Evolutionary conservation across 2,797 vertebrate genomes (phyloP).

Genomic region (Xenopus petersii): DNA sequence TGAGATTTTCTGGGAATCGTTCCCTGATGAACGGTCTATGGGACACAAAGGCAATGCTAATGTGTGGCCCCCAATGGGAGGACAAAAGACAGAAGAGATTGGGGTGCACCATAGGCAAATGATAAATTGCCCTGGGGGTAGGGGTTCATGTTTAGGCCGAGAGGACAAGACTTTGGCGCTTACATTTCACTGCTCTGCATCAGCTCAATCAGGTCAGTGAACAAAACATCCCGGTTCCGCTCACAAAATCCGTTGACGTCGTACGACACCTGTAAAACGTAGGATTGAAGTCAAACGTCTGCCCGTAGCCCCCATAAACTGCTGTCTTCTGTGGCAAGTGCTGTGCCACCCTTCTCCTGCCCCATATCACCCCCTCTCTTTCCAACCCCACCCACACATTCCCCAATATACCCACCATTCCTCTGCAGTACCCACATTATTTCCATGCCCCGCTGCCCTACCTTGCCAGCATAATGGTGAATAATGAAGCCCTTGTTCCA

Average conservation of each 20-base stretch:
- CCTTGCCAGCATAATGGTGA: constrained; percentile 69
- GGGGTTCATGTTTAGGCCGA: no score
- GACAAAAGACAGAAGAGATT: background rate
- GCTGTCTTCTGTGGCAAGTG: no score
- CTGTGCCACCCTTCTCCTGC: no score
- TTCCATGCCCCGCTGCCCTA: no score
- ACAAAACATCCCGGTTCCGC: constrained; percentile 80
- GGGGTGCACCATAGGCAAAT: background rate
- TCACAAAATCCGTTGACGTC: constrained; percentile 90
- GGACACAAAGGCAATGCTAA: background rate
- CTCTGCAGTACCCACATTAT: no score
- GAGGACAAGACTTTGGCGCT: constrained; percentile 50
- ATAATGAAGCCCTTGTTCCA: constrained; percentile 79
- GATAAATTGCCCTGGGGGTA: background rate
- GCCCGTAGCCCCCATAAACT: no score
- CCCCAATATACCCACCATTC: no score
- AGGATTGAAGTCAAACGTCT: no score
- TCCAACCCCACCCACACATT: no score
- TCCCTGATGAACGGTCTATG: constrained; percentile 72
- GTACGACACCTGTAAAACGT: constrained; percentile 81
- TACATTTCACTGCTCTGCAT: constrained; percentile 83
- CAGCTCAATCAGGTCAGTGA: constrained; percentile 79
- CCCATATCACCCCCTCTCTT: no score
- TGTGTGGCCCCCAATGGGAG: background rate
- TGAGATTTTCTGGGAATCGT: constrained; percentile 76